Conservation (phyloP, 2,113 vertebrate genomes). For the Procavia capensis region DNA sequence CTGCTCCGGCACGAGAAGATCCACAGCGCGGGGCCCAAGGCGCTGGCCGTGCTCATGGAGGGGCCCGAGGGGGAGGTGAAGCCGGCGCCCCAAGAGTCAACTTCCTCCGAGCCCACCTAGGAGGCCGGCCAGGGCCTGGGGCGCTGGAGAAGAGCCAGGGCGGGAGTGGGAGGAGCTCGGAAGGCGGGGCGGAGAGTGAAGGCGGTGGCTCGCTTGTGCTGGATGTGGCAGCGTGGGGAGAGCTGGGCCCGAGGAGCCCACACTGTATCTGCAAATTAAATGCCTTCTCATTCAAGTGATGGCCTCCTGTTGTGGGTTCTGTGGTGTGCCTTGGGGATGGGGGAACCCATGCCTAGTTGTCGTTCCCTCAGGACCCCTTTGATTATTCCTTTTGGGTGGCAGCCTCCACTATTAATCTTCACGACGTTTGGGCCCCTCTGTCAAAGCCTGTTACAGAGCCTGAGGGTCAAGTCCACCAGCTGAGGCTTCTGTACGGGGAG, state of each 20-base stretch:
- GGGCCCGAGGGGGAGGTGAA: slow-evolving; percentile 75
- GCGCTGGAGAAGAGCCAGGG: neutral
- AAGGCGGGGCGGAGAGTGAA: neutral
- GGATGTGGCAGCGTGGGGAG: neutral
- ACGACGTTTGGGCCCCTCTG: neutral
- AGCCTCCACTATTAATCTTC: neutral
- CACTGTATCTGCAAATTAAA: slow-evolving; percentile 57
- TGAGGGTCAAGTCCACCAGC: neutral
- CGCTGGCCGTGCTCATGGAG: slow-evolving; percentile 78
- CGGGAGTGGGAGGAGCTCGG: neutral
- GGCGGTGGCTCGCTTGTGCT: neutral
- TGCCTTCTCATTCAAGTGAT: slow-evolving; percentile 11
- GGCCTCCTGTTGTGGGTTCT: neutral
- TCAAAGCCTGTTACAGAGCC: neutral
- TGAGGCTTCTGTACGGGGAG: neutral
- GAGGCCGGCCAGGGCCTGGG: neutral
- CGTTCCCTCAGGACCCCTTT: neutral
- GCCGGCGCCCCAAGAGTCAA: neutral
- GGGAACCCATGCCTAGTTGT: too few relatives aligned
- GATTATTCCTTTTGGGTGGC: neutral
- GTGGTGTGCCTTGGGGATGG: neutral
- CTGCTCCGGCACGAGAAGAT: slow-evolving; percentile 81
- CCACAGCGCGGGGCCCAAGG: slow-evolving; percentile 71
- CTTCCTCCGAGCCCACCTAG: slow-evolving; percentile 56
- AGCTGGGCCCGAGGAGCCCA: neutral